Percentiles rank a stretch among this genome's conserved stretches.
Conservation (phyloP, 2,888 invertebrate genomes). For the Melieria omissa region DNA sequence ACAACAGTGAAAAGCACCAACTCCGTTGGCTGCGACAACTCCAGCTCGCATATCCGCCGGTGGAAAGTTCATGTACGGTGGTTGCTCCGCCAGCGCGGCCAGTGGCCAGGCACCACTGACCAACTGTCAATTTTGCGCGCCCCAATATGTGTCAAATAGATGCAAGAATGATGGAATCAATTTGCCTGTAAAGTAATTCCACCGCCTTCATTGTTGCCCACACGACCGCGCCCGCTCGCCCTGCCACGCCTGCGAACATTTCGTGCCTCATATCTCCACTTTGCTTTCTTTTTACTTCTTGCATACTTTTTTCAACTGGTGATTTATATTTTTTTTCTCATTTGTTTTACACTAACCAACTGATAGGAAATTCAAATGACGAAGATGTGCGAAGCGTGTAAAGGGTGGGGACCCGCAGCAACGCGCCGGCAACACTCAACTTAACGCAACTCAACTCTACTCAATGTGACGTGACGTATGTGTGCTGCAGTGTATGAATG, state of each 20-base stretch:
- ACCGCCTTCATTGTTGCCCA: neutral
- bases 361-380: slow-evolving; percentile 30
- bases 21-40: neutral
- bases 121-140: slow-evolving; percentile 43
- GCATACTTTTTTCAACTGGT: neutral
- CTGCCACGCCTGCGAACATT: neutral
- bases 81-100: slow-evolving; percentile 27
- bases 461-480: too few relatives aligned
- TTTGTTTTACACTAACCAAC: neutral
- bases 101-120: slow-evolving; percentile 25
- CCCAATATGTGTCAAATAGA: slow-evolving; percentile 60
- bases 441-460: too few relatives aligned
- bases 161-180: slow-evolving; percentile 47
- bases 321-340: neutral
- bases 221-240: neutral
- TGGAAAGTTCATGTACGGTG: slow-evolving; percentile 30
- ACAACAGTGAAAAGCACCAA: neutral
- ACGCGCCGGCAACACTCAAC: too few relatives aligned
- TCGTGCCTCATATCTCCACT: slow-evolving; percentile 9
- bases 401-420: neutral
- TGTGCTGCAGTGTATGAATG: too few relatives aligned
- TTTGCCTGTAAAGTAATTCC: slow-evolving; percentile 31
- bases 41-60: neutral
- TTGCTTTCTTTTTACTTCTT: slow-evolving; percentile 17
- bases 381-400: slow-evolving; percentile 24